Base-by-base conservation (phyloP, 2,888 invertebrate species). In the Papilio protenor region DNA sequence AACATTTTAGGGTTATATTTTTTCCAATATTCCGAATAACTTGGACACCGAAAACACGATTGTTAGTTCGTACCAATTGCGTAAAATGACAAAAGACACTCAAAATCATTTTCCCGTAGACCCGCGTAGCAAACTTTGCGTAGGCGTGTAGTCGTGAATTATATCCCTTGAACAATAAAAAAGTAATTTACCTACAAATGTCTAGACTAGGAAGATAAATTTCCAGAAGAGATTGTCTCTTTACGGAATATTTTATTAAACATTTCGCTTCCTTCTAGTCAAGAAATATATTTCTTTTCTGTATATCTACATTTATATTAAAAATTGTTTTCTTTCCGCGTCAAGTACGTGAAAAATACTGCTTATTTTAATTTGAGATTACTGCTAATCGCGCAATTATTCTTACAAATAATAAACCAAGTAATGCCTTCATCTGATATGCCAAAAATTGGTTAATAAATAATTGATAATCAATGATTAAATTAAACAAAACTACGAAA, bases 171-270 rank as follows among this genome's bases (percentile, higher is more conserved):
- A 64, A 33, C 33, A 33, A 33, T 16, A 64, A 64, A 64, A 64
- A 40, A 40, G 64, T 18, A 40, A 64, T 64, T 64, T 64, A 33
- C 33, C 40, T 64, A n/a, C 64, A n/a, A 18, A 64, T 18, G 71
- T 71, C 71, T 71, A 71, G 71, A 52, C 71, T 71, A 49, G 49
- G 52, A 71, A 71, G 71, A 71, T 71, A 71, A 71, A 71, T 71
- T 49, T 27, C 21, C 52, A 16, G 18, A 18, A 52, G 23, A 52
- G 33, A 71, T 52, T 52, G 21, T 47, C 27, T 49, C 16, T 10
- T 27, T 71, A 47, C 52, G 16, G 40, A 18, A 64, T 64, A 40
- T 40, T 64, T 64, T 64, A 64, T 64, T 64, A 11, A 18, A 33
- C 18, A 64, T 64, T 33, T 64, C n/a, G 40, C 18, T 64, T 64